Conservation (phyloP, 2,113 vertebrate genomes). For the Muntiacus reevesi region DNA sequence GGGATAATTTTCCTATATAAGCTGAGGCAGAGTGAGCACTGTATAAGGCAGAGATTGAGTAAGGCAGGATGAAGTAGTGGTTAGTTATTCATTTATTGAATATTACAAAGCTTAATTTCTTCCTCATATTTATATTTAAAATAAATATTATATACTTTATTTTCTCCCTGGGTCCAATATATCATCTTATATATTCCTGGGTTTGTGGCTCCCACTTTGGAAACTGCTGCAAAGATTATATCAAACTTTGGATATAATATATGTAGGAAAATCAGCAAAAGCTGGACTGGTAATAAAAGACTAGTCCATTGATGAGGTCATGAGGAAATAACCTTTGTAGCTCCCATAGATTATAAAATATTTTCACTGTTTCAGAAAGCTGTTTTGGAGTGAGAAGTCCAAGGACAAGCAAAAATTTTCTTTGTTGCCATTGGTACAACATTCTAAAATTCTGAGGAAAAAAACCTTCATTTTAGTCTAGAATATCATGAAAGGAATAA, state of each 20-base stretch:
- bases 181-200: not conserved
- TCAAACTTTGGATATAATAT: not conserved
- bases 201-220: not conserved
- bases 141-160: not conserved
- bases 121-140: not conserved
- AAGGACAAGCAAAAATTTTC: not conserved
- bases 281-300: not conserved
- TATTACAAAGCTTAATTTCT: not conserved
- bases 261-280: not conserved
- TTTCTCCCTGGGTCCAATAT: accelerated
- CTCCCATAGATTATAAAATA: not conserved
- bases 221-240: not conserved
- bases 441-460: not conserved
- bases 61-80: not conserved
- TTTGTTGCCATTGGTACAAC: not conserved
- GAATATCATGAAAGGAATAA: not conserved
- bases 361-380: not conserved
- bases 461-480: not conserved
- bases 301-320: not conserved
- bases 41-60: not conserved
- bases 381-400: not conserved
- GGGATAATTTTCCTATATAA: not conserved
- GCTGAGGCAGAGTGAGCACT: not conserved
- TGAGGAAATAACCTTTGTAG: not conserved
- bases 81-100: not conserved